Evolutionary conservation across 2,113 vertebrate species (phyloP), one percentile per base, ranked within the genome.

Genomic region (Chloroceryle aenea): DNA sequence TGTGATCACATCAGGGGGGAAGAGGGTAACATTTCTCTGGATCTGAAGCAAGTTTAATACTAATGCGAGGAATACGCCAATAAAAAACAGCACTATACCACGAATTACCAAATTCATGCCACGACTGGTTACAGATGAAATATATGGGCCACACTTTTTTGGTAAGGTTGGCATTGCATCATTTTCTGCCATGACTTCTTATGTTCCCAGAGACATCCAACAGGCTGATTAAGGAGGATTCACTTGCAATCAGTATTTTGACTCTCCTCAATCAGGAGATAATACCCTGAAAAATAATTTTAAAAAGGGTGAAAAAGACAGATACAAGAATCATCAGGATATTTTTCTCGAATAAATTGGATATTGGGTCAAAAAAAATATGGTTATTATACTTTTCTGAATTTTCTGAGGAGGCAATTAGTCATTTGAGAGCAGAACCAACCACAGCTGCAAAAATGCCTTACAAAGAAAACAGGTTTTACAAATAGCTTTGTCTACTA

Each of bases 31-130:
- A 0, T 99, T 99, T 64, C 99, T 99, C 98, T 99, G 99, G 93
- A 99, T 99, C 98, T 99, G 99, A 91, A 99, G 98, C 73, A 99
- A 97, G 97, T 99, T 99, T 82, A 99, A 98, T 89, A 99, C 99
- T 95, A 99, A 98, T 5, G 99, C 98, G 89, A 99, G 97, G 96
- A 99, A 99, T 23, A 99, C 99, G 1, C 99, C 99, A 94, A 99
- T 99, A 27, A 98, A 98, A 96, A 99, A 99, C 27, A 99, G 98
- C 93, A 99, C 97, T 85, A 98, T 59, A 47, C 99, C 99, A 47
- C 99, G 98, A 95, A 99, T 98, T 92, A 99, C 83, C 96, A 99
- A 96, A 96, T 99, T 99, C 93, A 99, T 98, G 90, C 96, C 99
- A 86, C 83, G 98, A 96, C 99, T 98, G 86, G 99, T 99, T 91